phyloP scores from a whole-genome alignment of 1,140 invertebrate species.

The Eumeta japonica region DNA sequence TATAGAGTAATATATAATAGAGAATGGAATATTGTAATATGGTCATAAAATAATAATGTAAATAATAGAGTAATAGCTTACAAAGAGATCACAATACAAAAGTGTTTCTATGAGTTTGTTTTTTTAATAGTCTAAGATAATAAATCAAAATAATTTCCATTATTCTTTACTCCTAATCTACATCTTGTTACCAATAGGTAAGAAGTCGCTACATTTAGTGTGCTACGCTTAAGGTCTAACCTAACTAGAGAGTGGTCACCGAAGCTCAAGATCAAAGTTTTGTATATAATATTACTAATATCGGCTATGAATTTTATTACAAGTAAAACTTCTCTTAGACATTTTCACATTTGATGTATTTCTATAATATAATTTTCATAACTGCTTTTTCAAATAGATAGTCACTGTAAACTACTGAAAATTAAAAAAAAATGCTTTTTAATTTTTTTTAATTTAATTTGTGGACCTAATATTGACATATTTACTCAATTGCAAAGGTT shows the following conservation, averaged over 20 bases:
- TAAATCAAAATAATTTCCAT: constrained; percentile 5
- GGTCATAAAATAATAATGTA: too few species aligned
- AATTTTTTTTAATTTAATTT: neutral
- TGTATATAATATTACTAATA: constrained; percentile 1
- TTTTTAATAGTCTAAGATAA: too few species aligned
- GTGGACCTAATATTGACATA: neutral
- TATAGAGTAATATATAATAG: too few species aligned
- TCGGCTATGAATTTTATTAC: constrained; percentile 3
- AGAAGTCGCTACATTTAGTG: too few species aligned
- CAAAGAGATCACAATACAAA: too few species aligned
- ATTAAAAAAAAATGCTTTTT: neutral
- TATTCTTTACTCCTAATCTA: neutral
- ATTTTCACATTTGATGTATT: constrained; percentile 10
- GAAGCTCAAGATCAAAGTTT: too few species aligned
- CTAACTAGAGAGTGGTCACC: too few species aligned
- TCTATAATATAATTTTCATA: constrained; percentile 17
- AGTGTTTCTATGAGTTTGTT: too few species aligned
- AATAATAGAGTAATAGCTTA: too few species aligned
- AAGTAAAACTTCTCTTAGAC: constrained; percentile 17
- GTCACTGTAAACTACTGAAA: constrained; percentile 16
- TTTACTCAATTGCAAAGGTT: neutral
- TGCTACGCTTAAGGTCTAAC: too few species aligned
- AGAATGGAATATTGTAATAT: too few species aligned
- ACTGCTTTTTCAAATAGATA: constrained; percentile 32
- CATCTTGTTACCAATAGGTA: too few species aligned